These are phyloP conservation scores for Phanerotoma sp. DNA, from an alignment of 2,888 invertebrate species.

Conservation along the genomic window DNA sequence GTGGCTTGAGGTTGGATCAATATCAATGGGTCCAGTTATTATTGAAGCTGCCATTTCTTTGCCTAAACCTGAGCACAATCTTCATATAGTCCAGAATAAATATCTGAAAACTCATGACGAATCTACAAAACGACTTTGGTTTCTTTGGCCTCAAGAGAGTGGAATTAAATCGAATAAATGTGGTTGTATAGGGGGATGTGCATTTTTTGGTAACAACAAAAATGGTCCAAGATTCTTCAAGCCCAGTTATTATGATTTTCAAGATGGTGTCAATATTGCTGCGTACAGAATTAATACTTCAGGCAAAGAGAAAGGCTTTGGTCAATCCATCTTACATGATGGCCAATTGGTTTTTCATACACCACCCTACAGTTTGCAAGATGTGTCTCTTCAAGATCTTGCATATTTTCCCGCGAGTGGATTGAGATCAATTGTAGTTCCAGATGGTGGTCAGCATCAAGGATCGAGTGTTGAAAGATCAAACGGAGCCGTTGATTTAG, in stretches of 20 bases:
- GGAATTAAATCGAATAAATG: slow-evolving; percentile 72
- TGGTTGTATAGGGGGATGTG: slow-evolving; percentile 94
- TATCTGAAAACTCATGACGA: slow-evolving; percentile 82
- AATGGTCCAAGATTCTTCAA: slow-evolving; percentile 89
- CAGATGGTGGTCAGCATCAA: slow-evolving; percentile 40
- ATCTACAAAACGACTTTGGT: slow-evolving; percentile 86
- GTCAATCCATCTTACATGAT: slow-evolving; percentile 88
- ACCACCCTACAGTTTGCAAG: slow-evolving; percentile 79
- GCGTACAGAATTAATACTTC: slow-evolving; percentile 75
- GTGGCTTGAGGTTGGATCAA: slow-evolving; percentile 91
- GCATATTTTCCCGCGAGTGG: slow-evolving; percentile 37
- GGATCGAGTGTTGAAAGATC: slow-evolving; percentile 52
- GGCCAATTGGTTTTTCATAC: slow-evolving; percentile 87
- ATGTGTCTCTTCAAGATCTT: slow-evolving; percentile 73
- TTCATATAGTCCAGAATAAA: slow-evolving; percentile 79
- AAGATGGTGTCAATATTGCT: slow-evolving; percentile 82
- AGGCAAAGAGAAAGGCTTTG: slow-evolving; percentile 86
- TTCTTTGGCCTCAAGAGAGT: slow-evolving; percentile 81
- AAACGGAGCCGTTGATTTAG: slow-evolving; percentile 50
- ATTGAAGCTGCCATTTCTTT: slow-evolving; percentile 87
- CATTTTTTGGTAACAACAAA: slow-evolving; percentile 90
- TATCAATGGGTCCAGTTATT: slow-evolving; percentile 86
- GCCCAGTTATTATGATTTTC: slow-evolving; percentile 76
- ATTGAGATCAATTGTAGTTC: slow-evolving; percentile 40
- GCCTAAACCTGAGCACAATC: slow-evolving; percentile 73